Base-by-base conservation (phyloP, 1,140 invertebrate species). In the Reticulitermes speratus region DNA sequence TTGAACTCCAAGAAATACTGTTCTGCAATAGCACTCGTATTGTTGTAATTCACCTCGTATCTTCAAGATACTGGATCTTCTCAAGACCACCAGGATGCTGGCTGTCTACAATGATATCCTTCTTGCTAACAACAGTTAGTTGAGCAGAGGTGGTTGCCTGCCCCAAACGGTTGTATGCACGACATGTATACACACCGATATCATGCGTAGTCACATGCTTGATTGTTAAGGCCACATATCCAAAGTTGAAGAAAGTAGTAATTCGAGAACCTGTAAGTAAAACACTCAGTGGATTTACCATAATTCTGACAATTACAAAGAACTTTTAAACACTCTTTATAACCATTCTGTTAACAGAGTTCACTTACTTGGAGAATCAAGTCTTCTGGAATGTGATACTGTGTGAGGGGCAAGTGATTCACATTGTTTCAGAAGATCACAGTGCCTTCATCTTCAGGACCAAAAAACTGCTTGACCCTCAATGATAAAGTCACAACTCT, bases 231-330 rank as follows among this genome's bases (percentile, higher is more conserved):
- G 98, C 98, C 87, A 99, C 97, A 89, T 98, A 98, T 83, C 98
- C 98, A 90, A 99, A 99, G 90, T 99, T 98, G 90, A 98, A 98
- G 93, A 98, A 98, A 55, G 96, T 96, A 87, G 97, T 98, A 85
- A 97, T 98, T 90, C 98, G 94, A 59, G 97, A 98, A 92, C 94
- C 94, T 94, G 87, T 32, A 89, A 89, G 87, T 83, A 87, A 86
- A 88, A 86, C 84, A 85, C 6, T 85, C 12, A 30, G 7, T 11
- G 45, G 7, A 48, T 16, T 12, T 16, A 3, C 9, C 19, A 11
- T 19, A 48, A 48, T 48, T 48, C 14, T 48, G 45, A 1, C 7
- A 16, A 48, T 16, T 48, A 48, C 7, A 7, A 48, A 48, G 45
- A 48, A 48, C 14, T 48, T 48, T 48, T 48, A 11, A 48, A 16